Conservation (phyloP, 2,797 vertebrate species). For the Chelidonichthys spinosus region DNA sequence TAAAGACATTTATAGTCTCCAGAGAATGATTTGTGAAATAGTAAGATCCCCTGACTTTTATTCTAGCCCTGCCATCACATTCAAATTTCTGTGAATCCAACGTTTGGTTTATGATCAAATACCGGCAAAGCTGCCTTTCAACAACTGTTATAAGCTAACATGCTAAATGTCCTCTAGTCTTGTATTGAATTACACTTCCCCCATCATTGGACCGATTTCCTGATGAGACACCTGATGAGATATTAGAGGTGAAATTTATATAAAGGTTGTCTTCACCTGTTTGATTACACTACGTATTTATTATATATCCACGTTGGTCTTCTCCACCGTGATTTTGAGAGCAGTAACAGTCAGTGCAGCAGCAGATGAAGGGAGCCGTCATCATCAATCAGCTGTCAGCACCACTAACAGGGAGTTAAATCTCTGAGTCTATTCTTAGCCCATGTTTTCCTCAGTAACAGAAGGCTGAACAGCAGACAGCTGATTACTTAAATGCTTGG, state of each 20-base stretch:
- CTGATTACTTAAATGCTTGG: slow-evolving; percentile 24
- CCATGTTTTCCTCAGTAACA: slow-evolving; percentile 34
- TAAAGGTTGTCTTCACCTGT: not conserved
- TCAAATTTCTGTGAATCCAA: not conserved
- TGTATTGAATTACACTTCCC: not conserved
- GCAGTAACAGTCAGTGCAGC: slow-evolving; percentile 14
- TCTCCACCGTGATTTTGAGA: slow-evolving; percentile 30
- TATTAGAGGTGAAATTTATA: not conserved
- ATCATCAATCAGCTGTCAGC: slow-evolving; percentile 67
- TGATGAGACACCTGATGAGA: not conserved
- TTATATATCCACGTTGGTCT: slow-evolving; percentile 16
- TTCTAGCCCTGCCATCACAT: not conserved
- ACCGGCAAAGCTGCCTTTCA: not conserved
- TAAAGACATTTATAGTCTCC: not conserved
- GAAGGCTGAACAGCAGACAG: slow-evolving; percentile 49
- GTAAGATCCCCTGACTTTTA: not conserved
- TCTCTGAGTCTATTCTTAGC: slow-evolving; percentile 66
- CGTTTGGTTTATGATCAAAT: not conserved
- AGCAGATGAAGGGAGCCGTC: slow-evolving; percentile 30
- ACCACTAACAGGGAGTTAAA: slow-evolving; percentile 58
- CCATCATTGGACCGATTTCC: not conserved
- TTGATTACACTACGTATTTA: slow-evolving; percentile 1
- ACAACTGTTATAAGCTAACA: not conserved
- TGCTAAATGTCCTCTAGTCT: too few species aligned
- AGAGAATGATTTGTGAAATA: not conserved